Conservation (phyloP, 2,888 invertebrate genomes). For the Brassicogethes aeneus region DNA sequence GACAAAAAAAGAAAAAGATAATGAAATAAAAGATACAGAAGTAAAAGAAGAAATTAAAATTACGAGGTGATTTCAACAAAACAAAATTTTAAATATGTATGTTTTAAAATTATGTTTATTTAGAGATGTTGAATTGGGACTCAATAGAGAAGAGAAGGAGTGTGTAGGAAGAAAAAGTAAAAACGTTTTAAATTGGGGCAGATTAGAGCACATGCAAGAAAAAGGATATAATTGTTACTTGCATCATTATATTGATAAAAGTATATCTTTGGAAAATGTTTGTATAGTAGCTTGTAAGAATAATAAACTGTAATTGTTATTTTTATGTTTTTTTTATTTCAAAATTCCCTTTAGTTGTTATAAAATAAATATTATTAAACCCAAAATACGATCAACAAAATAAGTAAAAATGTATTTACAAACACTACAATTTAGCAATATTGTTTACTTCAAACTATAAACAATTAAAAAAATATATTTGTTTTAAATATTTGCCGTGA, state of each 20-base stretch:
- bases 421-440: too few species aligned
- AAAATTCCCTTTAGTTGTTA: too few species aligned
- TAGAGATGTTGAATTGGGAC: slow-evolving; percentile 32
- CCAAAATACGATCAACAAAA: too few species aligned
- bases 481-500: too few species aligned
- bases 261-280: slow-evolving; percentile 69
- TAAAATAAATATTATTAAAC: too few species aligned
- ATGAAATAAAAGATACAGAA: background rate
- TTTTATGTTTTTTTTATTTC: too few species aligned
- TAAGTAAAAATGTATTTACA: too few species aligned
- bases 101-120: slow-evolving; percentile 8
- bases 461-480: too few species aligned
- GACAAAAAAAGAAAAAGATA: slow-evolving; percentile 9
- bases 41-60: slow-evolving; percentile 7
- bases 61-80: slow-evolving; percentile 3
- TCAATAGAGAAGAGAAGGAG: slow-evolving; percentile 46
- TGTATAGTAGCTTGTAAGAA: slow-evolving; percentile 55
- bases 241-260: slow-evolving; percentile 54
- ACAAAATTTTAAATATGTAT: background rate
- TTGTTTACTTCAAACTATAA: too few species aligned
- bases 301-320: too few species aligned
- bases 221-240: slow-evolving; percentile 53
- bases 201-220: slow-evolving; percentile 52
- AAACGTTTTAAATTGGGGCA: slow-evolving; percentile 66
- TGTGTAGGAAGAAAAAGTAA: slow-evolving; percentile 66